phyloP scores from a whole-genome alignment of 2,888 invertebrate genomes.

The Rhyacophila evoluta region DNA sequence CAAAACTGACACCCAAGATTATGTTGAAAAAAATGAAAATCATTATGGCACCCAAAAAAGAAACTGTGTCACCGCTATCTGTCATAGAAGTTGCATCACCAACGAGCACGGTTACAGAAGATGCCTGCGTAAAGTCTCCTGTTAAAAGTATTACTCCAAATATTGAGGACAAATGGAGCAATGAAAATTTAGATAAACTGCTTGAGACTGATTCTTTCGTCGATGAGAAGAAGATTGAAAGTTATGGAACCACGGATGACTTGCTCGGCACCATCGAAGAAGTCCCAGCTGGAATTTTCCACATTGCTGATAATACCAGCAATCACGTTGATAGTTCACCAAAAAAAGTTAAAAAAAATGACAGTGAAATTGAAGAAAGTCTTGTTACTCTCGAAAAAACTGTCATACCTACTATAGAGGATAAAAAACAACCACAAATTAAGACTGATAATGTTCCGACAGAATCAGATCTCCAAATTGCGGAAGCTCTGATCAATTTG shows the following conservation, averaged over 20 bases:
- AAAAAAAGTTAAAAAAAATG: background rate
- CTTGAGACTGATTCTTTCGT: conserved; percentile 26
- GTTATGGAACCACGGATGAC: conserved; percentile 27
- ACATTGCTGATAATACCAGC: background rate
- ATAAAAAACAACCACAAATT: background rate
- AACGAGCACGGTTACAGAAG: background rate
- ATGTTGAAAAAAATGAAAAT: conserved; percentile 69
- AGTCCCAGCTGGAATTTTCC: background rate
- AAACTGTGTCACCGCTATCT: background rate
- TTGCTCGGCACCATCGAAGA: conserved; percentile 42
- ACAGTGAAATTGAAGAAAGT: background rate
- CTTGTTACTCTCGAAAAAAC: background rate
- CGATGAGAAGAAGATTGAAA: conserved; percentile 30
- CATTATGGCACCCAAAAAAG: background rate
- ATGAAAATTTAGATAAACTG: conserved; percentile 42
- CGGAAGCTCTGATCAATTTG: conserved; percentile 66
- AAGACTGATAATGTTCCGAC: conserved; percentile 58
- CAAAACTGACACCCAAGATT: conserved; percentile 69
- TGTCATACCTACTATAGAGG: background rate
- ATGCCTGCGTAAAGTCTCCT: background rate
- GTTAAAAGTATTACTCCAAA: background rate
- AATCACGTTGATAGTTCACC: background rate
- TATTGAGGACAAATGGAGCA: conserved; percentile 38
- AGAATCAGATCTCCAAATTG: conserved; percentile 68
- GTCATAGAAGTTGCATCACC: background rate